Evolutionary conservation across 2,888 invertebrate genomes (phyloP).

Genomic region (Ferdinandea cuprea): DNA sequence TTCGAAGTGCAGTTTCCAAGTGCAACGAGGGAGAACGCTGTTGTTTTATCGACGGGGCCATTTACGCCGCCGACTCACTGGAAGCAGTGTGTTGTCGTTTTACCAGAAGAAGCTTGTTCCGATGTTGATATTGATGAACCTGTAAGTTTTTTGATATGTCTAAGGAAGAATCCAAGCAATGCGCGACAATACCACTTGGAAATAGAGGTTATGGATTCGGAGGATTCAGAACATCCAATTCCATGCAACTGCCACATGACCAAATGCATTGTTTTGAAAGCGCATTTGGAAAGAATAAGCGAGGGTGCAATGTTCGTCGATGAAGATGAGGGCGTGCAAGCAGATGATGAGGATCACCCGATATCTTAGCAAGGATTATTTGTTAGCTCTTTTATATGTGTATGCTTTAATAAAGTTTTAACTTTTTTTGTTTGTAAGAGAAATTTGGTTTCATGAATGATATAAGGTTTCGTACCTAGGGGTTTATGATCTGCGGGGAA

Average conservation of each 20-base stretch:
- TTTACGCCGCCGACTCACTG: constrained; percentile 91
- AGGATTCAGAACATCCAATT: constrained; percentile 88
- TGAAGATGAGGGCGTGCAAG: constrained; percentile 16
- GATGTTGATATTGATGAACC: constrained; percentile 84
- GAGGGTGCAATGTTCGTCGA: constrained; percentile 60
- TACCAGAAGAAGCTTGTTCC: constrained; percentile 87
- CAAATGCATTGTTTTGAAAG: constrained; percentile 89
- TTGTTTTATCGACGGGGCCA: constrained; percentile 92
- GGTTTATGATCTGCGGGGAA: too few relatives aligned
- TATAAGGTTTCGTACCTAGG: too few relatives aligned
- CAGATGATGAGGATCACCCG: neutral
- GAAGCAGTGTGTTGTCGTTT: constrained; percentile 95
- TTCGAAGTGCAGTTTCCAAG: constrained; percentile 91
- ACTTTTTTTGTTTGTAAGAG: neutral
- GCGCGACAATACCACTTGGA: constrained; percentile 86
- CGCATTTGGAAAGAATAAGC: constrained; percentile 80
- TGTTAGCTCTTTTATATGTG: constrained; percentile 13
- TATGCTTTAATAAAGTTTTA: constrained; percentile 38
- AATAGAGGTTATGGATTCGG: constrained; percentile 88
- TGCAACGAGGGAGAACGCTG: constrained; percentile 83
- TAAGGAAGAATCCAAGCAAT: constrained; percentile 82
- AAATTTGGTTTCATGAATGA: neutral
- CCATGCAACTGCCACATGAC: constrained; percentile 91
- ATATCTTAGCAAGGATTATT: neutral
- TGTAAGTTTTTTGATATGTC: constrained; percentile 87